A percentile compares a stretch with the other conserved stretches of the same genome.
Conservation (phyloP, 2,797 vertebrate species). For the Clarias platycephalus region DNA sequence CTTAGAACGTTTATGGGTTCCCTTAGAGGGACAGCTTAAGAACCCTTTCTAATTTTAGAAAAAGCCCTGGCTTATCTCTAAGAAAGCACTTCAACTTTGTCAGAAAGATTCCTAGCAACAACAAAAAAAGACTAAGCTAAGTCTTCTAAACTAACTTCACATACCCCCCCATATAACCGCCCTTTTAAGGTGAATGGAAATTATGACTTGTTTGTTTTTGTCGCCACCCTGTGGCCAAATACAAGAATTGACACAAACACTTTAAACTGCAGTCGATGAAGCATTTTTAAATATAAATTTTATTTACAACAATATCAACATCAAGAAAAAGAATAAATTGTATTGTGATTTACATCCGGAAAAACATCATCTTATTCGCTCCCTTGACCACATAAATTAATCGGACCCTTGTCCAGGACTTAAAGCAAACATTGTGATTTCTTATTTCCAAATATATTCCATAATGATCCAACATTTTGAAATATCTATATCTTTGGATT, state of each 20-base stretch:
- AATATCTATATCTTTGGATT: slow-evolving; percentile 81
- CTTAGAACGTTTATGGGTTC: background rate
- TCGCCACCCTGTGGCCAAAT: slow-evolving; percentile 1
- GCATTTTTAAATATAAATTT: slow-evolving; percentile 93
- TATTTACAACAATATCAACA: slow-evolving; percentile 98
- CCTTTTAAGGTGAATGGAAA: background rate
- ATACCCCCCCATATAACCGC: background rate
- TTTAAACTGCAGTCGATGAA: background rate
- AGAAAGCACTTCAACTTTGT: background rate
- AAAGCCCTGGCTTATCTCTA: background rate
- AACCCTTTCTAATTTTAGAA: background rate
- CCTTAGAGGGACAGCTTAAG: background rate
- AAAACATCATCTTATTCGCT: slow-evolving; percentile 76
- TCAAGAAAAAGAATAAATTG: slow-evolving; percentile 79
- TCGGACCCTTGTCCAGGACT: slow-evolving; percentile 59
- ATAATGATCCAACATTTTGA: slow-evolving; percentile 67
- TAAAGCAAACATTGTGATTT: slow-evolving; percentile 58
- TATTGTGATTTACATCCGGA: slow-evolving; percentile 84
- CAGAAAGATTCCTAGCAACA: background rate
- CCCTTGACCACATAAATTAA: slow-evolving; percentile 53
- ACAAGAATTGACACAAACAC: background rate
- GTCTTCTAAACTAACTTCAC: background rate
- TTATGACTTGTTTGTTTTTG: background rate
- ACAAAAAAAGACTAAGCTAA: background rate
- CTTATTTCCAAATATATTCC: slow-evolving; percentile 65